These are phyloP conservation scores for Heterochromis multidens DNA, from an alignment of 2,113 vertebrate genomes.

Conservation along the genomic window DNA sequence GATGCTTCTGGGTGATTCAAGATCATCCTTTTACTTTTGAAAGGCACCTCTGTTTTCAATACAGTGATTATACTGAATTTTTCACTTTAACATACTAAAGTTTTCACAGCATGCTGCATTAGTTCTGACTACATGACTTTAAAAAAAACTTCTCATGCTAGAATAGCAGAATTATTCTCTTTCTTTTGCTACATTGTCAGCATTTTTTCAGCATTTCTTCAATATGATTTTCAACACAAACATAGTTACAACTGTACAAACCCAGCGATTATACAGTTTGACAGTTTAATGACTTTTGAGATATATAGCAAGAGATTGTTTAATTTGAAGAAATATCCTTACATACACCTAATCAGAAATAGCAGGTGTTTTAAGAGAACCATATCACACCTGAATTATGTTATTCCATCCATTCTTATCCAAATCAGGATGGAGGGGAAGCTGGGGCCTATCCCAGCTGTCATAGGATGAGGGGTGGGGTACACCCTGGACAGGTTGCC, in stretches of 20 bases:
- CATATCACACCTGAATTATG: background rate
- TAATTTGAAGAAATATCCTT: background rate
- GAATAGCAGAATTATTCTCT: background rate
- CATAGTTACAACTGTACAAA: background rate
- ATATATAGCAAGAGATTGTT: background rate
- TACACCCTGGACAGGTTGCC: background rate
- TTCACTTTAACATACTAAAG: background rate
- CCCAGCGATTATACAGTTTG: background rate
- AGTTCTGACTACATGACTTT: background rate
- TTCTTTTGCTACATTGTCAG: background rate
- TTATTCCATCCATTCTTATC: background rate
- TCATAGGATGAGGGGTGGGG: background rate
- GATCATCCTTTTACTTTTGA: background rate
- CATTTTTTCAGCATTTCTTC: background rate
- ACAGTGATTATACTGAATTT: background rate
- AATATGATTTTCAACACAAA: background rate
- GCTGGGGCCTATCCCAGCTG: background rate
- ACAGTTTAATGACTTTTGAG: background rate
- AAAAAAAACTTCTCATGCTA: background rate
- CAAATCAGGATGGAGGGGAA: too few species aligned
- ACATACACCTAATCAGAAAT: background rate
- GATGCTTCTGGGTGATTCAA: background rate
- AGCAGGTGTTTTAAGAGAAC: background rate
- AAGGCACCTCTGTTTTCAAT: constrained; percentile 7
- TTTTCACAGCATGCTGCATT: background rate